Evolutionary conservation across 53 echinoderm and acorn worm genomes (phyloP).

Genomic region (Luidia sarsii): DNA sequence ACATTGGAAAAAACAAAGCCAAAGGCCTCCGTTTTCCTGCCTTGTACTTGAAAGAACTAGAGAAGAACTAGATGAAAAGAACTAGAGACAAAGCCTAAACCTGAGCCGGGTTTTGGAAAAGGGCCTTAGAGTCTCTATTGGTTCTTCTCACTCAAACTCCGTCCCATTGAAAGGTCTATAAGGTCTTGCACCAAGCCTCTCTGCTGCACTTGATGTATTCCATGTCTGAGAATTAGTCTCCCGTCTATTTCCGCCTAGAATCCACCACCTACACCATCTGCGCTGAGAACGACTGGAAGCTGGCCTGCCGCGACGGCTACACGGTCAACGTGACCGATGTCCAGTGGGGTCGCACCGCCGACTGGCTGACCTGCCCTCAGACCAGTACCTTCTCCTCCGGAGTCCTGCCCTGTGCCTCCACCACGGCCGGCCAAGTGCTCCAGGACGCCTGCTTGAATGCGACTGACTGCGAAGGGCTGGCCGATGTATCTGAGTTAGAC

Average conservation of each 20-base stretch:
- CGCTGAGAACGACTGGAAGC: constrained; percentile 62
- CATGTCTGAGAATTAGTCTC: too few species aligned
- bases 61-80: too few species aligned
- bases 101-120: too few species aligned
- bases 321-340: constrained; percentile 73
- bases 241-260: too few species aligned
- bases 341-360: constrained; percentile 73
- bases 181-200: too few species aligned
- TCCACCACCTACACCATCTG: constrained; percentile 59
- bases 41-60: too few species aligned
- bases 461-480: constrained; percentile 56
- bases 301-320: constrained; percentile 67
- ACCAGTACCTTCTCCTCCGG: constrained; percentile 22
- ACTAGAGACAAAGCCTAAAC: too few species aligned
- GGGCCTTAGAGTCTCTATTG: too few species aligned
- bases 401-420: constrained; percentile 56
- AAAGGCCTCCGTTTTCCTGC: too few species aligned
- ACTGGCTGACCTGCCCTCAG: constrained; percentile 70
- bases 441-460: constrained; percentile 42
- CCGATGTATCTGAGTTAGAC: constrained; percentile 27
- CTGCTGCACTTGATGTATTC: neutral
- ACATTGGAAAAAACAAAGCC: too few species aligned
- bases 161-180: too few species aligned
- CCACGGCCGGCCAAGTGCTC: constrained; percentile 3
- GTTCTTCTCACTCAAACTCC: too few species aligned